Conservation (phyloP, 1,140 invertebrate genomes). For the Phymorhynchus buccinoides region DNA sequence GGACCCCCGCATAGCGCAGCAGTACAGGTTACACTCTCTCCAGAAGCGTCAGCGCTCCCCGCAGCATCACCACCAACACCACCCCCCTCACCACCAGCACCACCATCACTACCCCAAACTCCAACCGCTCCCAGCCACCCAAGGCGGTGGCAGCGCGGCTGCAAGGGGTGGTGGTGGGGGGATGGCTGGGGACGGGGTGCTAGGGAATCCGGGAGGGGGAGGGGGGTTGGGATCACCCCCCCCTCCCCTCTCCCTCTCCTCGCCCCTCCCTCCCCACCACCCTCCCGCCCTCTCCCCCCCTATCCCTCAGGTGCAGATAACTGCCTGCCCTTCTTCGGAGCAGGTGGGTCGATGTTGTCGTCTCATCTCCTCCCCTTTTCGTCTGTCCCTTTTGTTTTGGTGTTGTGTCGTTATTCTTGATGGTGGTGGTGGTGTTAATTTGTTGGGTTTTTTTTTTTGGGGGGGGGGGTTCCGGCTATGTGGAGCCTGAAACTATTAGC, state of each 20-base stretch:
- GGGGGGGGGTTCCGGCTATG: too few species aligned
- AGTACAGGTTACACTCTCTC: constrained; percentile 56
- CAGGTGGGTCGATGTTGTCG: constrained; percentile 43
- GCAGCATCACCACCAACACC: constrained; percentile 34
- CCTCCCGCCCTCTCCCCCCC: constrained; percentile 7
- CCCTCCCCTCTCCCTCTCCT: constrained; percentile 43
- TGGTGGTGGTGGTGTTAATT: not conserved
- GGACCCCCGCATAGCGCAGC: constrained; percentile 62
- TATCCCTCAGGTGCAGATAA: constrained; percentile 50
- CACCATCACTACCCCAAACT: constrained; percentile 35
- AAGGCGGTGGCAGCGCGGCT: not conserved
- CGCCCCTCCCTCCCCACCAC: constrained; percentile 38
- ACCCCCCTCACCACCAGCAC: constrained; percentile 30
- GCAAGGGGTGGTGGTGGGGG: not conserved
- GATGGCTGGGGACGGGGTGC: constrained; percentile 30
- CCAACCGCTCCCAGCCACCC: not conserved
- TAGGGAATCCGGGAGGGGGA: constrained; percentile 8
- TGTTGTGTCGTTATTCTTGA: not conserved
- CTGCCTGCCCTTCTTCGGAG: constrained; percentile 47
- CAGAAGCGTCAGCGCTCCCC: constrained; percentile 52
- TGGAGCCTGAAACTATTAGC: too few species aligned
- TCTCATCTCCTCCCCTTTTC: not conserved
- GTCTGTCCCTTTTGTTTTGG: not conserved
- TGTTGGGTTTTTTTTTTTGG: too few species aligned
- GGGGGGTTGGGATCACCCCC: constrained; percentile 37